Conservation (phyloP, 1,140 invertebrate species). For the Dufourea novaeangliae region DNA sequence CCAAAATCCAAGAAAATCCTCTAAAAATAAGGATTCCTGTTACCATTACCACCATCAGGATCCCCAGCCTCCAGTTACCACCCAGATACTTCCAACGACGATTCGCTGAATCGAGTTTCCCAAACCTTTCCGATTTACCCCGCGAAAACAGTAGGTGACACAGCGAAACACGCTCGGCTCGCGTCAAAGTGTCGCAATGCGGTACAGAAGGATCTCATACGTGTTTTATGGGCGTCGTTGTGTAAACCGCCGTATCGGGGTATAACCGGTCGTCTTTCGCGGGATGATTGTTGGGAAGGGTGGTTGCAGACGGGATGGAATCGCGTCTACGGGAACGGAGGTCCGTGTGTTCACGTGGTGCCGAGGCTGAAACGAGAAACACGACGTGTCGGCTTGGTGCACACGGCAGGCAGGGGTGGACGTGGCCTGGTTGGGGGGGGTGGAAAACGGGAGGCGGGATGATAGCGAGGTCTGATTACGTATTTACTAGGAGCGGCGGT, state of each 20-base stretch:
- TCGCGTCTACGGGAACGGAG: slow-evolving; percentile 52
- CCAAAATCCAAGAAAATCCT: too few species aligned
- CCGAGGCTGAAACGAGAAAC: slow-evolving; percentile 54
- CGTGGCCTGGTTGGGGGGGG: slow-evolving; percentile 9
- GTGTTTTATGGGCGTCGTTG: slow-evolving; percentile 68
- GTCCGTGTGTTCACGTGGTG: slow-evolving; percentile 36
- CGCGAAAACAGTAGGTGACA: slow-evolving; percentile 9
- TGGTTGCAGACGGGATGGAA: slow-evolving; percentile 43
- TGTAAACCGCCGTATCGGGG: slow-evolving; percentile 72
- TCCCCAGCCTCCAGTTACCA: too few species aligned
- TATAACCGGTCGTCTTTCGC: slow-evolving; percentile 47
- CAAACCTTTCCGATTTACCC: slow-evolving; percentile 21
- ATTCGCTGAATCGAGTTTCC: background rate
- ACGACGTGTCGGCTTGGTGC: slow-evolving; percentile 28
- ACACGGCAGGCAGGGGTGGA: background rate
- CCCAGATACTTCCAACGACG: background rate
- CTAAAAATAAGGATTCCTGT: too few species aligned
- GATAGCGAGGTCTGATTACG: slow-evolving; percentile 80
- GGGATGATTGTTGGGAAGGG: background rate
- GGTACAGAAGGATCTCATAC: slow-evolving; percentile 68
- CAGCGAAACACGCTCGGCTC: slow-evolving; percentile 20
- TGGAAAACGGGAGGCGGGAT: slow-evolving; percentile 46
- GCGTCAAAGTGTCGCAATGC: slow-evolving; percentile 73
- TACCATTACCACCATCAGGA: too few species aligned
- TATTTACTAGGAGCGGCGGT: slow-evolving; percentile 79